Conservation (phyloP, 2,888 invertebrate species). For the Sceliomorpha sp. region DNA sequence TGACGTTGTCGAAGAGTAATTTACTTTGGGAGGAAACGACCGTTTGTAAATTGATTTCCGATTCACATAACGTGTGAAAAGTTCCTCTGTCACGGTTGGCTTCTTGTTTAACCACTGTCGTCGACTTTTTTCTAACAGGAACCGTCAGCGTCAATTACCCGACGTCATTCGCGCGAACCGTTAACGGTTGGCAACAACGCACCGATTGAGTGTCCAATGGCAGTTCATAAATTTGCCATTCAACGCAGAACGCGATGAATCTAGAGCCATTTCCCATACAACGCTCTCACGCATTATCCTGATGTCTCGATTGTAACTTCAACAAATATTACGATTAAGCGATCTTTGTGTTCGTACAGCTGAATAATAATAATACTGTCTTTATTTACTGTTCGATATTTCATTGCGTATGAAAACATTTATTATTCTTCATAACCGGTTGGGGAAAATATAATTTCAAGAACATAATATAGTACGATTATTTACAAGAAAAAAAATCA, state of each 20-base stretch:
- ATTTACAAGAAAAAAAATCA: too few species aligned
- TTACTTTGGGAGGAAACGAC: constrained; percentile 23
- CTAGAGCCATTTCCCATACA: constrained; percentile 23
- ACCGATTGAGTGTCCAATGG: constrained; percentile 54
- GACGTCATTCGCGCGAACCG: constrained; percentile 39
- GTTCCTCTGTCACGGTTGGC: constrained; percentile 29
- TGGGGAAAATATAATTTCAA: too few species aligned
- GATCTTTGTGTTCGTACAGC: neutral
- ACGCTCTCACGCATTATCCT: constrained; percentile 14
- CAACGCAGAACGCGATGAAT: constrained; percentile 25
- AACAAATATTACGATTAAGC: constrained; percentile 38
- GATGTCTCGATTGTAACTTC: constrained; percentile 32
- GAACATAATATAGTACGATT: too few species aligned
- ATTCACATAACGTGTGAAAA: constrained; percentile 30
- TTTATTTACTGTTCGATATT: too few species aligned
- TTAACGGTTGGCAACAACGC: constrained; percentile 42
- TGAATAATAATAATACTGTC: too few species aligned
- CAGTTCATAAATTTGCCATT: constrained; percentile 59
- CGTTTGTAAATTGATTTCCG: constrained; percentile 43
- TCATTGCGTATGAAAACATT: too few species aligned
- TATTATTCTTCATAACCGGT: too few species aligned
- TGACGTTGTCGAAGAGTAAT: too few species aligned
- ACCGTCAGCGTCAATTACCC: constrained; percentile 50
- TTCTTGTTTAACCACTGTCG: constrained; percentile 45
- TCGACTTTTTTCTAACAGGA: constrained; percentile 49